A percentile compares a stretch with the other conserved stretches of the same genome.
These are phyloP conservation scores for Aurelia aurita DNA, from an alignment of 30 jellyfish, hydroid and myxozoan species.

Conservation along the genomic window DNA sequence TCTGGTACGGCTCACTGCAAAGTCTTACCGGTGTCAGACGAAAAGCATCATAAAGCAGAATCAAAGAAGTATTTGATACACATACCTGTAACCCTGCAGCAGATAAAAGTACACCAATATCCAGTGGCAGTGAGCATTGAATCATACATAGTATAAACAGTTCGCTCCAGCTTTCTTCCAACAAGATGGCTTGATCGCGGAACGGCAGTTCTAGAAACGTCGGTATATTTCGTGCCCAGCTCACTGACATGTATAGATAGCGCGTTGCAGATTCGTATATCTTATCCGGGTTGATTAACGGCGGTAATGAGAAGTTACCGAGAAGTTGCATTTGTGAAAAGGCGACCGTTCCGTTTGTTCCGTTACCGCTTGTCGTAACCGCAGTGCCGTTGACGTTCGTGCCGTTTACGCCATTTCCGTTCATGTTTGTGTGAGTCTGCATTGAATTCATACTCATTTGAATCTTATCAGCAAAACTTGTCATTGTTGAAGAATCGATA, in stretches of 20 bases:
- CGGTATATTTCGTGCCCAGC: constrained; percentile 99
- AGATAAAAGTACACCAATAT: constrained; percentile 91
- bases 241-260: constrained; percentile 91
- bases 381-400: constrained; percentile 17
- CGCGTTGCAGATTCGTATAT: constrained; percentile 97
- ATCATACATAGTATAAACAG: constrained; percentile 92
- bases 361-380: constrained; percentile 44
- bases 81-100: constrained; percentile 96
- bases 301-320: constrained; percentile 86
- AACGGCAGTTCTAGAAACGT: constrained; percentile 98
- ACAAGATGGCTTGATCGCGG: constrained; percentile 95
- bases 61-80: background rate
- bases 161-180: constrained; percentile 99
- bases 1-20: too few species aligned
- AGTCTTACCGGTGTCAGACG: too few species aligned
- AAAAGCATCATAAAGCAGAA: too few species aligned
- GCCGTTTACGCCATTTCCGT: constrained; percentile 39
- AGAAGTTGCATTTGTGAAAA: constrained; percentile 76
- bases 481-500: constrained; percentile 62
- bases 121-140: constrained; percentile 95
- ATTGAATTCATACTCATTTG: constrained; percentile 79
- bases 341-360: constrained; percentile 59
- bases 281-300: constrained; percentile 94
- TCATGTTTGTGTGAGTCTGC: constrained; percentile 10
- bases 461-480: constrained; percentile 67